These are phyloP conservation scores for Himalopsyche phryganea DNA, from an alignment of 1,140 invertebrate species.

Conservation along the genomic window DNA sequence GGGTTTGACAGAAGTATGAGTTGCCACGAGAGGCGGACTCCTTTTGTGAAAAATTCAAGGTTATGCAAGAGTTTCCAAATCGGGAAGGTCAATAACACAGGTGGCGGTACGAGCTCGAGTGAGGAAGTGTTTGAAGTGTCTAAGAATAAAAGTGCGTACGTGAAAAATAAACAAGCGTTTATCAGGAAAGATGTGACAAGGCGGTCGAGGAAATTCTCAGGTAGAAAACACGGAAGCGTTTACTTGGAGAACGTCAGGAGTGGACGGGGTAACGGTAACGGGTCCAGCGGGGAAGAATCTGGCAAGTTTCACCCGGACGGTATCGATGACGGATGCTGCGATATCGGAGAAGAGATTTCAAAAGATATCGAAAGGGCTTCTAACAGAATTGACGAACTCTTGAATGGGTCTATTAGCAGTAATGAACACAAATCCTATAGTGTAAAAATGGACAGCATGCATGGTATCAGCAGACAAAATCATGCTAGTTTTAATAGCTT, in stretches of 20 bases:
- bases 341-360: conserved; percentile 55
- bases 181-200: conserved; percentile 50
- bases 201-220: conserved; percentile 53
- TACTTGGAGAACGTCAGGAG: conserved; percentile 48
- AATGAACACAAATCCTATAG: conserved; percentile 46
- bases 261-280: conserved; percentile 40
- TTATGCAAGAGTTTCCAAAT: conserved; percentile 52
- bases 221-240: conserved; percentile 52
- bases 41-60: conserved; percentile 53
- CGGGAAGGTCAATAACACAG: conserved; percentile 45
- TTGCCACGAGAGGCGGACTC: conserved; percentile 54
- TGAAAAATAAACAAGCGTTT: conserved; percentile 60
- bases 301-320: conserved; percentile 49
- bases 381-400: conserved; percentile 55
- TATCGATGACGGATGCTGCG: conserved; percentile 37
- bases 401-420: conserved; percentile 38
- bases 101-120: conserved; percentile 49
- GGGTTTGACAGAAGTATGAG: conserved; percentile 53
- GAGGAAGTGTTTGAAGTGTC: conserved; percentile 46
- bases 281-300: conserved; percentile 49
- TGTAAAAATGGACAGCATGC: conserved; percentile 48
- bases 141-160: conserved; percentile 54
- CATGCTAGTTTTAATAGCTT: not conserved
- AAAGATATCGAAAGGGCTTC: conserved; percentile 53
- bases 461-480: conserved; percentile 46